phyloP scores from a whole-genome alignment of 2,888 invertebrate species.

The Acanthosepion esculentum region DNA sequence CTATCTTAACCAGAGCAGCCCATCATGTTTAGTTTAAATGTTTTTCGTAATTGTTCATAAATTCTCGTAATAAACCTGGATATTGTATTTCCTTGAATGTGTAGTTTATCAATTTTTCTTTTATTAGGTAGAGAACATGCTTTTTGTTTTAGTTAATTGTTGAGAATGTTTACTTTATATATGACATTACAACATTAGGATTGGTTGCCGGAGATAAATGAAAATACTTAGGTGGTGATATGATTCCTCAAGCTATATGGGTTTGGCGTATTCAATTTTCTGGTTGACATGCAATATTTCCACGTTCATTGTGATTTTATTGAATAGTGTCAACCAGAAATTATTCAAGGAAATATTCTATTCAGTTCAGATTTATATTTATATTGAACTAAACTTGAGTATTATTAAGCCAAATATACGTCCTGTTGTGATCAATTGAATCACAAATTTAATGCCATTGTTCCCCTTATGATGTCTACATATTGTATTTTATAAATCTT shows the following conservation, averaged over 20 bases:
- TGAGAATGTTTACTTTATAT: not conserved
- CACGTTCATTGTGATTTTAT: not conserved
- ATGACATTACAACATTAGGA: not conserved
- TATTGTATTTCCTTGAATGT: not conserved
- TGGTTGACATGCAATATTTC: not conserved
- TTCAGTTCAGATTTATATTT: not conserved
- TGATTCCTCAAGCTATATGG: not conserved
- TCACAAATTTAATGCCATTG: not conserved
- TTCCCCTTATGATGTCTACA: not conserved
- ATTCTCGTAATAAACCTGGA: not conserved
- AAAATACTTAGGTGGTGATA: not conserved
- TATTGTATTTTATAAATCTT: not conserved
- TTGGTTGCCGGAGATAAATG: not conserved
- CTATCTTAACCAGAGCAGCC: not conserved
- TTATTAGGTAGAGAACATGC: not conserved
- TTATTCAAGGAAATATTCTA: not conserved
- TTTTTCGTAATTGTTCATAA: slow-evolving; percentile 16
- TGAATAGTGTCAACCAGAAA: not conserved
- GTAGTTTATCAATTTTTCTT: not conserved
- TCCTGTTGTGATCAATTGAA: not conserved
- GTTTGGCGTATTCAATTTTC: not conserved
- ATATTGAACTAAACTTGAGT: not conserved
- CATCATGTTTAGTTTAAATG: not conserved
- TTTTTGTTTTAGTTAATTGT: not conserved
- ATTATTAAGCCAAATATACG: no score